Conservation (phyloP, 2,113 vertebrate genomes). For the Laticauda colubrina region DNA sequence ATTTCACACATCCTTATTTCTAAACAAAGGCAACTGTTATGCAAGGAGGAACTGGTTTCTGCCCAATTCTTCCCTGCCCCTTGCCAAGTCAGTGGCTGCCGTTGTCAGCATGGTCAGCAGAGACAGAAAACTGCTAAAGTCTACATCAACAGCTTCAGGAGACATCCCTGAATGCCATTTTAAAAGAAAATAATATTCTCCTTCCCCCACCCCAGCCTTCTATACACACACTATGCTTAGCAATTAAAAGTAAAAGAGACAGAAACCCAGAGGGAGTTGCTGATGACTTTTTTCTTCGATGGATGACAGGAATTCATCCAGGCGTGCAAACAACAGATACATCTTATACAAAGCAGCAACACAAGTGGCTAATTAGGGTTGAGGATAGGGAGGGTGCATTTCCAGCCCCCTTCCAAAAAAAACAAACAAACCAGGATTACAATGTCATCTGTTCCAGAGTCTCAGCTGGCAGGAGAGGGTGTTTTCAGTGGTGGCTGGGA, state of each 20-base stretch:
- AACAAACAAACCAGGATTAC: background rate
- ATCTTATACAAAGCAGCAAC: background rate
- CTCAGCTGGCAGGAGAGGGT: constrained; percentile 13
- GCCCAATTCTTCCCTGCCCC: background rate
- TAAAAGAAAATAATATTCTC: background rate
- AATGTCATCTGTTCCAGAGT: background rate
- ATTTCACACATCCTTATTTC: background rate
- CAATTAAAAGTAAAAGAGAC: background rate
- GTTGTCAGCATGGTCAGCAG: background rate
- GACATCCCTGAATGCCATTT: background rate
- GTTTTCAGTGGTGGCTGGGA: background rate
- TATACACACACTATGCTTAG: background rate
- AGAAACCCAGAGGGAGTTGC: background rate
- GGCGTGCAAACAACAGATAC: background rate
- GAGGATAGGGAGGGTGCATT: background rate
- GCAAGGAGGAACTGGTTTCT: background rate
- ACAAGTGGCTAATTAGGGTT: background rate
- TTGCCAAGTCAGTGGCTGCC: background rate
- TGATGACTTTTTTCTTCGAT: constrained; percentile 20
- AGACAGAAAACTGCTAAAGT: background rate
- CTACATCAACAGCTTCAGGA: background rate
- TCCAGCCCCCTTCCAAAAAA: background rate
- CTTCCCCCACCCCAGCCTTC: background rate
- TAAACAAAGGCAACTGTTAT: background rate
- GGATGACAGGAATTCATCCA: background rate